Conservation (phyloP, 2,888 invertebrate species). For the Gari tellinella region DNA sequence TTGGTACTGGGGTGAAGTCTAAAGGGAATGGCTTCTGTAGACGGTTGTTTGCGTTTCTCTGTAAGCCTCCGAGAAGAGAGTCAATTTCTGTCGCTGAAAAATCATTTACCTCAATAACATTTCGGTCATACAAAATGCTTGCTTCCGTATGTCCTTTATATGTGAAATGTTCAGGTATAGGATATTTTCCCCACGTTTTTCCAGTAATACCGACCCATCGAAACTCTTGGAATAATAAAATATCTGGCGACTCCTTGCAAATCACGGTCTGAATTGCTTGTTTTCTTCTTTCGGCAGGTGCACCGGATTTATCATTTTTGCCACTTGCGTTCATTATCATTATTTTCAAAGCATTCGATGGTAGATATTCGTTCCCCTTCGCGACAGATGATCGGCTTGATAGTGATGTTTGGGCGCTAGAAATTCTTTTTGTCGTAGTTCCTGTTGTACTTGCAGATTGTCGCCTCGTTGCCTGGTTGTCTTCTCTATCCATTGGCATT, state of each 20-base stretch:
- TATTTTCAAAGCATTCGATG: not conserved
- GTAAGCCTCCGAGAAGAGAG: slow-evolving; percentile 25
- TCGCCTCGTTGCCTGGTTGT: too few species aligned
- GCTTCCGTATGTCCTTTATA: slow-evolving; percentile 34
- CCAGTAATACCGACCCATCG: slow-evolving; percentile 28
- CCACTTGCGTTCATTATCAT: slow-evolving; percentile 46
- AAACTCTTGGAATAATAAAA: slow-evolving; percentile 51
- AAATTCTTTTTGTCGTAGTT: too few species aligned
- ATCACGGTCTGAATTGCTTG: slow-evolving; percentile 32
- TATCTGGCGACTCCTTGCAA: slow-evolving; percentile 17
- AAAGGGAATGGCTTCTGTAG: slow-evolving; percentile 24
- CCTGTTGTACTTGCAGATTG: too few species aligned
- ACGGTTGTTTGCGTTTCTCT: slow-evolving; percentile 33
- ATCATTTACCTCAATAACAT: slow-evolving; percentile 19
- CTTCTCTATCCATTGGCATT: too few species aligned
- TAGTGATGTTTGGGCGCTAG: too few species aligned
- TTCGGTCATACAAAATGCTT: slow-evolving; percentile 34
- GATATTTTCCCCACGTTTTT: slow-evolving; percentile 32
- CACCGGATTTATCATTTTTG: slow-evolving; percentile 12
- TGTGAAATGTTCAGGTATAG: slow-evolving; percentile 32
- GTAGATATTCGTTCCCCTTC: too few species aligned
- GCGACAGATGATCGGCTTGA: too few species aligned
- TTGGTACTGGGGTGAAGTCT: slow-evolving; percentile 37
- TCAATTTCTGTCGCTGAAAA: slow-evolving; percentile 20
- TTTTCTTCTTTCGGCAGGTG: slow-evolving; percentile 27